phyloP scores from a whole-genome alignment of 2,797 vertebrate genomes.

The Siniperca undulata region DNA sequence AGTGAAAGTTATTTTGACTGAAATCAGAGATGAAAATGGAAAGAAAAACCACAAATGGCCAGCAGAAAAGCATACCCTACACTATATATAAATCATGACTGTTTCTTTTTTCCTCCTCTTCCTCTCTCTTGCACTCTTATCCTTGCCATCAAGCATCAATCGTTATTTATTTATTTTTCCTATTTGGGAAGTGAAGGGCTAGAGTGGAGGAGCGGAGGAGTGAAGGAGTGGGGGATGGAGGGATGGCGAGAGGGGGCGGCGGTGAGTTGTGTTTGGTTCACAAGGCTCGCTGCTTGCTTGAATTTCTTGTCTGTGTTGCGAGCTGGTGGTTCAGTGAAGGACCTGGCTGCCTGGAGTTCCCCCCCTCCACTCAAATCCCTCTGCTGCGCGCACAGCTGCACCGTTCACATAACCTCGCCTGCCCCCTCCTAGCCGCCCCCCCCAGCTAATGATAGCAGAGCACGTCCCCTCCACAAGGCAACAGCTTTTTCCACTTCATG shows the following conservation, averaged over 20 bases:
- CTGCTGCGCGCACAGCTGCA: slow-evolving; percentile 86
- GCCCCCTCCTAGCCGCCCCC: slow-evolving; percentile 75
- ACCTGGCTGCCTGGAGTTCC: slow-evolving; percentile 83
- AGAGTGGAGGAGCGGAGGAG: slow-evolving; percentile 69
- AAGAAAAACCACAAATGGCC: slow-evolving; percentile 68
- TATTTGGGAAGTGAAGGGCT: slow-evolving; percentile 78
- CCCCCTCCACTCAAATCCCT: slow-evolving; percentile 86
- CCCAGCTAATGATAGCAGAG: slow-evolving; percentile 89
- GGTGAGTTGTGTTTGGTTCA: slow-evolving; percentile 72
- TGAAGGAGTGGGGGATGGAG: slow-evolving; percentile 53
- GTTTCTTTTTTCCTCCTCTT: slow-evolving; percentile 66
- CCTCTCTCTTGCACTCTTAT: slow-evolving; percentile 79
- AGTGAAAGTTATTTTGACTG: slow-evolving; percentile 50
- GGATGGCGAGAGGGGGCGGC: slow-evolving; percentile 54
- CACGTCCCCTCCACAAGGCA: slow-evolving; percentile 85
- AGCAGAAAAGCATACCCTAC: slow-evolving; percentile 51
- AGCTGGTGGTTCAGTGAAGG: slow-evolving; percentile 84
- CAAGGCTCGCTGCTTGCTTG: slow-evolving; percentile 78
- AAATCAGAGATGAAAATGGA: slow-evolving; percentile 56
- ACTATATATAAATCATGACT: slow-evolving; percentile 81
- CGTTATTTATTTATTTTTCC: slow-evolving; percentile 81
- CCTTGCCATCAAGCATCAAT: slow-evolving; percentile 80
- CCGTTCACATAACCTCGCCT: slow-evolving; percentile 89
- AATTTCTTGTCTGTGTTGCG: slow-evolving; percentile 71
- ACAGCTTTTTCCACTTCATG: slow-evolving; percentile 89